phyloP scores from a whole-genome alignment of 2,113 vertebrate genomes.

The Orcinus orca region DNA sequence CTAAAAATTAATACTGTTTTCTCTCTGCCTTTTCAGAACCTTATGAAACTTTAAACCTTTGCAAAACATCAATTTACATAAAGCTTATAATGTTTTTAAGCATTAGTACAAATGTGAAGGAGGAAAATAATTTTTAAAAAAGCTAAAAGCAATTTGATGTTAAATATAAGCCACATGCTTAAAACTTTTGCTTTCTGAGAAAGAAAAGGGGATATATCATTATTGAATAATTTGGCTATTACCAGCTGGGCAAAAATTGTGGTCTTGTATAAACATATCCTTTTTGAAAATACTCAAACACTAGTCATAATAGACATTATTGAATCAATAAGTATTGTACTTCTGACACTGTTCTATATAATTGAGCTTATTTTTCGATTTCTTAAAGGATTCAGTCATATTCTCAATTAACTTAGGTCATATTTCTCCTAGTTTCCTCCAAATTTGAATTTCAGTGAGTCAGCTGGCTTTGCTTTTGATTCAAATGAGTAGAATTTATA shows the following conservation, averaged over 20 bases:
- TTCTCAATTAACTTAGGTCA: background rate
- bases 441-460: background rate
- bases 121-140: background rate
- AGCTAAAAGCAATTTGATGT: background rate
- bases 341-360: conserved; percentile 1
- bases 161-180: conserved; percentile 22
- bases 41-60: background rate
- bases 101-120: background rate
- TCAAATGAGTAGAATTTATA: background rate
- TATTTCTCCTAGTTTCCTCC: background rate
- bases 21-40: background rate
- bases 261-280: background rate
- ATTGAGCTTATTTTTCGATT: conserved; percentile 17
- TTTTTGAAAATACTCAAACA: conserved; percentile 24
- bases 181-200: background rate
- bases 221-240: background rate
- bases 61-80: background rate
- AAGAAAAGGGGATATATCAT: background rate
- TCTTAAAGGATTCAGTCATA: background rate
- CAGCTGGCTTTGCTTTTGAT: background rate
- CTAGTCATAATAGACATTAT: background rate
- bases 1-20: conserved; percentile 42
- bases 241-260: background rate
- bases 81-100: background rate
- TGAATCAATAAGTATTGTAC: conserved; percentile 14